These are phyloP conservation scores for Crocidura indochinensis DNA, from an alignment of 2,797 vertebrate species.

Conservation along the genomic window DNA sequence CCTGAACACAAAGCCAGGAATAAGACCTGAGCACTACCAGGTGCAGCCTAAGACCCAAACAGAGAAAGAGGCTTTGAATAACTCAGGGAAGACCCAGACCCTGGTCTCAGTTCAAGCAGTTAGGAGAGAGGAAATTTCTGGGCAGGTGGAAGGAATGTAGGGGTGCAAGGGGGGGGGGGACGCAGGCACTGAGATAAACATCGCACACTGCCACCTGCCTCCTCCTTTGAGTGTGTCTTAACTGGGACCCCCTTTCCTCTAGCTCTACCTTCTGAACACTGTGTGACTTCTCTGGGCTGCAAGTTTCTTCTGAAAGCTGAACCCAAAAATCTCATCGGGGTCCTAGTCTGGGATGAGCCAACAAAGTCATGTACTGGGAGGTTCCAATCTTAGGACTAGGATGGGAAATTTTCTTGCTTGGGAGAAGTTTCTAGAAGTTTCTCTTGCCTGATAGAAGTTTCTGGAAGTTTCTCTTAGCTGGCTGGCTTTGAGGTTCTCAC, in stretches of 20 bases:
- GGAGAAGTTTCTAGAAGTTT: background rate
- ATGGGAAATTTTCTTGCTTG: background rate
- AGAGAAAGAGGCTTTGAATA: background rate
- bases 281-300: slow-evolving; percentile 35
- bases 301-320: slow-evolving; percentile 28
- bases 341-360: background rate
- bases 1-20: background rate
- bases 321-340: slow-evolving; percentile 21
- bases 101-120: background rate
- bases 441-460: background rate
- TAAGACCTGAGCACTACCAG: background rate
- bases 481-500: slow-evolving; percentile 33
- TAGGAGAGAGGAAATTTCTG: background rate
- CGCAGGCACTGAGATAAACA: background rate
- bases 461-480: no score
- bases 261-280: slow-evolving; percentile 5
- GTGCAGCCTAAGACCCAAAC: background rate
- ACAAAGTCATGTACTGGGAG: background rate
- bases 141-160: background rate
- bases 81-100: background rate
- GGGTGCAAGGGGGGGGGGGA: background rate
- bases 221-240: background rate
- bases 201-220: background rate
- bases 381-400: background rate
- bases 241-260: background rate